Base-by-base conservation (phyloP, 37 sponge, comb jelly and placozoan genomes). In the Agelas oroides region DNA sequence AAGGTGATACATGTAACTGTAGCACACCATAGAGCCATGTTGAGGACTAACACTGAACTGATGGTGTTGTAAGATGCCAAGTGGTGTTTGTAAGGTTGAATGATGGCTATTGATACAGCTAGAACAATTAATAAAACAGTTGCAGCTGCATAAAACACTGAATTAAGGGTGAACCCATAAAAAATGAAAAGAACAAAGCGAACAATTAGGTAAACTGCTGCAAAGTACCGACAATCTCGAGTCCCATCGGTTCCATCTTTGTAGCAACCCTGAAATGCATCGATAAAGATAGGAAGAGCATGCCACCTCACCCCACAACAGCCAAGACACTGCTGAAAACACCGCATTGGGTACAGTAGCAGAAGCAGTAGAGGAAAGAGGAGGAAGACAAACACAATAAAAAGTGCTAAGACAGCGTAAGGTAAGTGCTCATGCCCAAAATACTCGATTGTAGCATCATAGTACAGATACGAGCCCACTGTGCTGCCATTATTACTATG, bases 261-360 rank as follows among this genome's bases (percentile, higher is more conserved):
- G 57, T 88, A 92, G 72, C 89, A 88, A 17, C 93, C 88, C 58
- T 92, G 81, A 60, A 85, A 92, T 0, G 69, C 66, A 40, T 84
- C 85, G 19, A 92, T 24, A 28, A 87, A 76, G 30, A 58, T 68
- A 20, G 76, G 79, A 0, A 79, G 28, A 20, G 55, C 30, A 14
- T 33, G 67, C 23, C 70, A 34, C 28, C 70, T 67, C 25, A 53
- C 8, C 21, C 25, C 35, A 57, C 25, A 57, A 2, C 27, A 15
- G 30, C 69, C 69, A 11, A 80, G 30, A 66, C 27, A 54, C 41
- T 24, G 57, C 24, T 70, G 81, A 31, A 23, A 78, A 11, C 53
- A 62, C 28, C 21, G 14, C 20, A 78, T 46, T 41, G 69, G 67
- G 41, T 80, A 76, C 8, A 69, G 19, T 1, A 85, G 17, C 23